Conservation (phyloP, 1,140 invertebrate species). For the Euwallacea similis region DNA sequence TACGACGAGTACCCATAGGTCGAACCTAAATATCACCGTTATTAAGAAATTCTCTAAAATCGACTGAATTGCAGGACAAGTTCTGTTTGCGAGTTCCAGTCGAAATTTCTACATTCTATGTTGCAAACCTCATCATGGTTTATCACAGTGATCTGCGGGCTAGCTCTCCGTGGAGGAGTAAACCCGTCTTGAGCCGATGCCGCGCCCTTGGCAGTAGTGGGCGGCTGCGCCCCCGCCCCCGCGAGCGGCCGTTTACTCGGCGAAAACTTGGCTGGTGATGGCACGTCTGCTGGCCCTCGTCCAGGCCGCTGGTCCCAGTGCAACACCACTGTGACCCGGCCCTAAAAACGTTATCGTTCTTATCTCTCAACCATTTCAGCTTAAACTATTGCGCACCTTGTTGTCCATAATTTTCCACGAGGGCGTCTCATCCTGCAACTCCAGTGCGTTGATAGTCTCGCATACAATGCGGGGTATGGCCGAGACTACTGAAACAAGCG, state of each 20-base stretch:
- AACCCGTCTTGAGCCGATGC: slow-evolving; percentile 47
- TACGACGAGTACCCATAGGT: slow-evolving; percentile 60
- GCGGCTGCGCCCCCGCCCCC: slow-evolving; percentile 69
- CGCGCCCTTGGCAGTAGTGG: slow-evolving; percentile 41
- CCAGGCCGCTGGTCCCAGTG: slow-evolving; percentile 85
- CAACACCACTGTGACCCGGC: slow-evolving; percentile 87
- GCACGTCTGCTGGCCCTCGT: slow-evolving; percentile 59
- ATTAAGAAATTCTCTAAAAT: not conserved
- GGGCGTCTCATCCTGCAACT: slow-evolving; percentile 91
- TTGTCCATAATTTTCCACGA: slow-evolving; percentile 98
- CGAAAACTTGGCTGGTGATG: slow-evolving; percentile 61
- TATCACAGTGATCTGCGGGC: slow-evolving; percentile 87
- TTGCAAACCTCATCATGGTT: slow-evolving; percentile 73
- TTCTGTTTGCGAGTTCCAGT: too few species aligned
- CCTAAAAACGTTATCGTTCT: slow-evolving; percentile 11
- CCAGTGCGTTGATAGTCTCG: slow-evolving; percentile 91
- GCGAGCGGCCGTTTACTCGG: slow-evolving; percentile 68
- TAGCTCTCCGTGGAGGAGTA: slow-evolving; percentile 62
- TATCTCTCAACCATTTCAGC: too few species aligned
- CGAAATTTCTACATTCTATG: not conserved
- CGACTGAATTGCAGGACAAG: too few species aligned
- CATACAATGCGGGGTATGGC: slow-evolving; percentile 95
- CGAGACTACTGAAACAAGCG: slow-evolving; percentile 72
- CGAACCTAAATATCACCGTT: slow-evolving; percentile 25
- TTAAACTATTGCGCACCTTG: slow-evolving; percentile 59